Percentiles rank a stretch among this genome's conserved stretches.
phyloP scores from a whole-genome alignment of 2,797 vertebrate genomes.

The Smutsia temminckii region DNA sequence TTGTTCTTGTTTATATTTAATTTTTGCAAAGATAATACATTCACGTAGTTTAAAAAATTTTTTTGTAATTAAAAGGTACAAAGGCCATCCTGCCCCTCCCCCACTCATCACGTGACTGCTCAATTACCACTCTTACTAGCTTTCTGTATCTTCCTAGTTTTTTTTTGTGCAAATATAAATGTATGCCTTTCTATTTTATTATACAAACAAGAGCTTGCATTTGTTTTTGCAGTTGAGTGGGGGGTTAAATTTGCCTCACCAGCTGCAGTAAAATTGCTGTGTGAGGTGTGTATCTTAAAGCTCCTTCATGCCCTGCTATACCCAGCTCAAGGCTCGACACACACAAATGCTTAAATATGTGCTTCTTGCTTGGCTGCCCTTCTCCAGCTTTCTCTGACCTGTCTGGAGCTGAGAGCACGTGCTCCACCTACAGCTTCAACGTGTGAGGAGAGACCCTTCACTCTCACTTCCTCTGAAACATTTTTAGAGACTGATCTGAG shows the following conservation, averaged over 20 bases:
- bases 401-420: background rate
- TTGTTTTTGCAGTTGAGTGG: background rate
- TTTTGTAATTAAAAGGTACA: constrained; percentile 12
- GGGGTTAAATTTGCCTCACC: constrained; percentile 46
- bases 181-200: constrained; percentile 25
- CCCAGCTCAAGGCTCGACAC: background rate
- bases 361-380: constrained; percentile 42
- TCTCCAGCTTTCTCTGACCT: constrained; percentile 43
- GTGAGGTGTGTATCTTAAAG: background rate
- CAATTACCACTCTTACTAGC: constrained; percentile 31
- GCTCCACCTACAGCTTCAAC: background rate
- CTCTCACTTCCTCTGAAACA: constrained; percentile 64
- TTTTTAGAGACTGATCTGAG: constrained; percentile 55
- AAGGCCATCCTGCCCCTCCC: background rate
- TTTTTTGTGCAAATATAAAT: constrained; percentile 55
- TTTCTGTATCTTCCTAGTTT: constrained; percentile 30
- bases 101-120: background rate
- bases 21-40: constrained; percentile 1
- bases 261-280: background rate
- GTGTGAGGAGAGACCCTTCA: background rate
- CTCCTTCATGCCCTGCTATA: background rate
- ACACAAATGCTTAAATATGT: background rate
- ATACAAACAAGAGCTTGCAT: constrained; percentile 20
- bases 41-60: background rate
- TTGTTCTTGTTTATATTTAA: background rate